phyloP scores from a whole-genome alignment of 2,113 vertebrate genomes.

The Plotosus lineatus region DNA sequence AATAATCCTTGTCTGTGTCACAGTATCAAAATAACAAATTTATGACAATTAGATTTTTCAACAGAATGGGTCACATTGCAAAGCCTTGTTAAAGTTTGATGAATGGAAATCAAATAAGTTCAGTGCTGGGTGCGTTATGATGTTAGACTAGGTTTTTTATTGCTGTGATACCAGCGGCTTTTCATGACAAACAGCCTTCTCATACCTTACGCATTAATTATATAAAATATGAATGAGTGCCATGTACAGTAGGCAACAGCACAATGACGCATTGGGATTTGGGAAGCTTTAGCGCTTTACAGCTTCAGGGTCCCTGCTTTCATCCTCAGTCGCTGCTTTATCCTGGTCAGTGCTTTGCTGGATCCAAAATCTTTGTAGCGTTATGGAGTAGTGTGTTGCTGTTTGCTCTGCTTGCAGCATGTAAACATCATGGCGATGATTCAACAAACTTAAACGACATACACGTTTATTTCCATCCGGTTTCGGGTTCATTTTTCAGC shows the following conservation, averaged over 20 bases:
- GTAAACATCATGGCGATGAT: too few species aligned
- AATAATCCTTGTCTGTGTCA: not conserved
- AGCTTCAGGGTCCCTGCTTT: not conserved
- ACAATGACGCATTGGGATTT: not conserved
- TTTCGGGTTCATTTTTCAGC: too few species aligned
- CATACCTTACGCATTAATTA: not conserved
- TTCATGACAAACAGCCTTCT: not conserved
- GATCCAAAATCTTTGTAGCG: not conserved
- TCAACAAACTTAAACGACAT: too few species aligned
- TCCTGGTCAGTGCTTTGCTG: not conserved
- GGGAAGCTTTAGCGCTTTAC: not conserved
- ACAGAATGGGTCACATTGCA: not conserved
- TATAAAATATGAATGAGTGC: slow-evolving; percentile 10
- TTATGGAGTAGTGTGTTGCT: too few species aligned
- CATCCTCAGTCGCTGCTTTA: not conserved
- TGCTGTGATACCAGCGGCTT: not conserved
- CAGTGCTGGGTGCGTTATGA: not conserved
- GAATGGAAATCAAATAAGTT: not conserved
- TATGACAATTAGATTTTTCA: not conserved
- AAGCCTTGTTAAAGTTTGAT: not conserved
- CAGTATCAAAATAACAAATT: not conserved
- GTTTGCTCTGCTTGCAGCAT: too few species aligned
- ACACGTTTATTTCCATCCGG: too few species aligned
- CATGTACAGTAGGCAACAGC: not conserved
- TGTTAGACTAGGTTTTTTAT: not conserved